Evolutionary conservation across 2,888 invertebrate species (phyloP).

Genomic region (Eupelmus urozonus): DNA sequence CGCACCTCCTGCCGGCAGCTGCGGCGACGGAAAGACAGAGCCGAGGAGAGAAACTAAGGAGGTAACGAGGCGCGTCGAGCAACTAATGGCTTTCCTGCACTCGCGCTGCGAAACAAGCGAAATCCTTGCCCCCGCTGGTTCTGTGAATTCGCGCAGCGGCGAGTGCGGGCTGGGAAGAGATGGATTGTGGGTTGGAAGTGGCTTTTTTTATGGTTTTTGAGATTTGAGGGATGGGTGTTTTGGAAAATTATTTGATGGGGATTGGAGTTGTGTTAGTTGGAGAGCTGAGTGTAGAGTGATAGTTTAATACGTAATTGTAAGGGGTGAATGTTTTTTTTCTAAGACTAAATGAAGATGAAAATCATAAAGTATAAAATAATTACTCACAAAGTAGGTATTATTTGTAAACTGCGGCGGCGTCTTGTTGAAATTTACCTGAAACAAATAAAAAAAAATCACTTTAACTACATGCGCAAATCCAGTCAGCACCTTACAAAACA

Average conservation of each 20-base stretch:
- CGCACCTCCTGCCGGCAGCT: background rate
- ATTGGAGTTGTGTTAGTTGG: background rate
- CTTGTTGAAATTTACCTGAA: background rate
- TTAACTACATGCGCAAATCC: background rate
- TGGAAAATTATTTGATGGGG: too few species aligned
- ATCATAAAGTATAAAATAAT: too few species aligned
- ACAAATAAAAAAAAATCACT: constrained; percentile 2
- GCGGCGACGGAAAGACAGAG: background rate
- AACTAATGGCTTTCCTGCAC: constrained; percentile 51
- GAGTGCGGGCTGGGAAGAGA: too few species aligned
- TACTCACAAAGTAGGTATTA: too few species aligned
- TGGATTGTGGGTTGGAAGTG: too few species aligned
- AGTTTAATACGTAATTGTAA: too few species aligned
- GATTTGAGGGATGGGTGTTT: too few species aligned
- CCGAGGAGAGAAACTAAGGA: constrained; percentile 18
- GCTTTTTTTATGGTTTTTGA: too few species aligned
- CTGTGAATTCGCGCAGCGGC: background rate
- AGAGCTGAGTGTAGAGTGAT: too few species aligned
- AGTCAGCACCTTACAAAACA: background rate
- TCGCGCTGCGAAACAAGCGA: constrained; percentile 26
- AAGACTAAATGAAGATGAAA: too few species aligned
- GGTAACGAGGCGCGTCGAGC: constrained; percentile 52
- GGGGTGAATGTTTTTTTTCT: too few species aligned
- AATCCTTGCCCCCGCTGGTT: background rate
- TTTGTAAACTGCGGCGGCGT: background rate